phyloP scores from a whole-genome alignment of 2,888 invertebrate genomes.

The Epinotia bilunana region DNA sequence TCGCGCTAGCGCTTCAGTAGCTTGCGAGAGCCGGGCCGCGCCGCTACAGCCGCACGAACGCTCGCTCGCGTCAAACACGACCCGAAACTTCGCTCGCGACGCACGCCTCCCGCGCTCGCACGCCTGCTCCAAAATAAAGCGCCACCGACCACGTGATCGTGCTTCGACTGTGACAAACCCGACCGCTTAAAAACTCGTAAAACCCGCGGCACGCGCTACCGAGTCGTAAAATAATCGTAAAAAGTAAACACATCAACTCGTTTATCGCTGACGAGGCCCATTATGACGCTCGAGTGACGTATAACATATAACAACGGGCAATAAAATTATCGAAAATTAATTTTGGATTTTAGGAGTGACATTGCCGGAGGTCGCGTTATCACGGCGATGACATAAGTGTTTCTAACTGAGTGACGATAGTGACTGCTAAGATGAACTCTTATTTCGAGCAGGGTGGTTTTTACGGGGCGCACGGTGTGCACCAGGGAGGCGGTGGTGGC shows the following conservation, averaged over 20 bases:
- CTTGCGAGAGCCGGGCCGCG: conserved; percentile 87
- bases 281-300: conserved; percentile 84
- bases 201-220: conserved; percentile 80
- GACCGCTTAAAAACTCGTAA: conserved; percentile 82
- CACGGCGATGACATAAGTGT: conserved; percentile 83
- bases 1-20: conserved; percentile 85
- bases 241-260: conserved; percentile 83
- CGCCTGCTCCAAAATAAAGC: conserved; percentile 55
- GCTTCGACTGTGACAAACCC: conserved; percentile 21
- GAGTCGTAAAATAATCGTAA: conserved; percentile 84
- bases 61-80: conserved; percentile 73
- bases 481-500: conserved; percentile 90
- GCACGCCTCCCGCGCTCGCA: conserved; percentile 53
- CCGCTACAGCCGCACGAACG: conserved; percentile 77
- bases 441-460: conserved; percentile 98
- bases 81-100: conserved; percentile 79
- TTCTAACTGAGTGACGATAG: conserved; percentile 76
- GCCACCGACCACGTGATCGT: conserved; percentile 36
- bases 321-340: conserved; percentile 83
- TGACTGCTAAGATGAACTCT: conserved; percentile 92
- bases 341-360: conserved; percentile 71
- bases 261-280: conserved; percentile 82
- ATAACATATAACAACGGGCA: conserved; percentile 70
- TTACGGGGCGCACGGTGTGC: conserved; percentile 94
- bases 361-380: conserved; percentile 81